Evolutionary conservation across 1,140 invertebrate species (phyloP), one percentile per base, ranked within the genome.

Genomic region (Eriosoma lanigerum): DNA sequence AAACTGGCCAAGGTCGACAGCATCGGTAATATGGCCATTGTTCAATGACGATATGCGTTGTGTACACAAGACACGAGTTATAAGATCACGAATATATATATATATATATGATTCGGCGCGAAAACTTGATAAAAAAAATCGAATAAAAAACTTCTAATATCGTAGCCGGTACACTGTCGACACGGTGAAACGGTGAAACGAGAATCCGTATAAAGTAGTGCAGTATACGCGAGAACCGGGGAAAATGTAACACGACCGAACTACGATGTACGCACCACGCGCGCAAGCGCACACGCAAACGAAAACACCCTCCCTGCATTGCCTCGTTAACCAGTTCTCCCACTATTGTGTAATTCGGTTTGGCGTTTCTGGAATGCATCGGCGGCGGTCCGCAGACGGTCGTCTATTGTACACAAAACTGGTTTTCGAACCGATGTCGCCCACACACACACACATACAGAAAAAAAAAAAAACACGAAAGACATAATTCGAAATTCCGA

Each of bases 1-100:
- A 94, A 94, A 86, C 92, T 92, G 86, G 93, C 93, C 80, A 94
- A 92, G 81, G 93, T 90, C 83, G 93, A 94, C 62, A 92, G 90
- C 88, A 95, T 89, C 60, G 92, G 92, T 83, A 94, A 91, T 76
- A 94, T 89, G 83, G 91, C 90, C 93, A 95, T 95, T 50, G 82
- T 82, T 78, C 13, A 44, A 21, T 68, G 17, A 26, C 24, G 12
- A 72, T 72, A 46, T 72, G 19, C 12, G n/a, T 50, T 19, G 38
- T 6, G 24, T 1, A 70, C 68, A 70, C 46, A 52, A 6, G 29
- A 26, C 29, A 32, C 38, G 38, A 50, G 48, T 50, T 48, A 29
- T 9, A 29, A 12, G 46, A 21, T 29, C 24, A 19, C 24, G 21
- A n/a, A 46, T 66, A 72, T 4, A 1, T n/a, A n/a, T n/a, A n/a